phyloP scores from a whole-genome alignment of 1,140 invertebrate genomes.

The Notospermus geniculatus region DNA sequence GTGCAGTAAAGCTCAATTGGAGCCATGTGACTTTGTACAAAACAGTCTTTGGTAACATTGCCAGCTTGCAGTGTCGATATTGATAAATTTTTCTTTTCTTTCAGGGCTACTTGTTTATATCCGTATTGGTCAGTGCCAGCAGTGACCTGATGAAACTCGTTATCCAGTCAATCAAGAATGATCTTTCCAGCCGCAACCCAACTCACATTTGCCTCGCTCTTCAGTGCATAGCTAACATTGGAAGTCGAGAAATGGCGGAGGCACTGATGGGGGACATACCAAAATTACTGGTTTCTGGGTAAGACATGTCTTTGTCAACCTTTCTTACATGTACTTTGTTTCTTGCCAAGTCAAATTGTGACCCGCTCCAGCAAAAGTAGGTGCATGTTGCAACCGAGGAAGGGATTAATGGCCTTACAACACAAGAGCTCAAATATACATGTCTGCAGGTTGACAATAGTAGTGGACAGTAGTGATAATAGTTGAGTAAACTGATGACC shows the following conservation, averaged over 20 bases:
- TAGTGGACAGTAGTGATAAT: too few species aligned
- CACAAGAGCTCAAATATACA: too few species aligned
- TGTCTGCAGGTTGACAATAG: too few species aligned
- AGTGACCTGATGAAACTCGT: conserved; percentile 99
- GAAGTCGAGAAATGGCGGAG: conserved; percentile 99
- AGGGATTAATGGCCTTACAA: too few species aligned
- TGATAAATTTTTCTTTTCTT: conserved; percentile 42
- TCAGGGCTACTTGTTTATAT: conserved; percentile 98
- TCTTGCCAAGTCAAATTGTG: too few species aligned
- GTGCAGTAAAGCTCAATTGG: too few species aligned
- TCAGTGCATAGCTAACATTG: conserved; percentile 99
- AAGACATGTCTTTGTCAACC: conserved; percentile 49
- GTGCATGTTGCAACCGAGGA: too few species aligned
- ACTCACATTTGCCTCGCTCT: conserved; percentile 98
- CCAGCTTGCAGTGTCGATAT: too few species aligned
- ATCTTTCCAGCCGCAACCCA: conserved; percentile 93
- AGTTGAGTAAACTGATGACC: too few species aligned
- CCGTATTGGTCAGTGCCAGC: conserved; percentile 97
- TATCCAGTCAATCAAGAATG: conserved; percentile 99
- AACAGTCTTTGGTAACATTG: too few species aligned
- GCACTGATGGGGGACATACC: conserved; percentile 98
- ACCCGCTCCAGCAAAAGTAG: too few species aligned
- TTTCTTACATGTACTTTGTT: background rate
- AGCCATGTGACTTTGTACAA: too few species aligned
- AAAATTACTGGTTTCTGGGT: conserved; percentile 95